Conservation (phyloP, 2,797 vertebrate species). For the Rhabdomys pumilio region DNA sequence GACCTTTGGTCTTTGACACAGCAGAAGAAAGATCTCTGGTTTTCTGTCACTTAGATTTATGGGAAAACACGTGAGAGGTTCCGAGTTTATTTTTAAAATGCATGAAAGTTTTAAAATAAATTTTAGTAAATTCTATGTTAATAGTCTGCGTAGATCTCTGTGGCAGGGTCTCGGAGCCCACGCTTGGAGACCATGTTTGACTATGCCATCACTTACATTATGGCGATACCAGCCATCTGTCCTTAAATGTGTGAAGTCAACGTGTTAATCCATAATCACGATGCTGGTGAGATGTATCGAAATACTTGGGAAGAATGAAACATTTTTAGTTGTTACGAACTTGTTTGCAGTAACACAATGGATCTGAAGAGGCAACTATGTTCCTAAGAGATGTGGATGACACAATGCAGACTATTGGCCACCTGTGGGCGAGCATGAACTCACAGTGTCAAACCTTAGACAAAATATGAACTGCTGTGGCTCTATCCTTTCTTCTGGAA, state of each 20-base stretch:
- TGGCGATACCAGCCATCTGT: constrained; percentile 74
- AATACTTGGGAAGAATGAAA: constrained; percentile 75
- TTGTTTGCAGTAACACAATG: constrained; percentile 60
- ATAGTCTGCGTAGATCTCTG: constrained; percentile 72
- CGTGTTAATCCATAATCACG: constrained; percentile 65
- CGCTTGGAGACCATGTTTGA: constrained; percentile 73
- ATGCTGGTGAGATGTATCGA: constrained; percentile 65
- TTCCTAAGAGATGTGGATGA: not conserved
- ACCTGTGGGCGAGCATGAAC: not conserved
- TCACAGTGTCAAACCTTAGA: not conserved
- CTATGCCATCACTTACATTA: constrained; percentile 62
- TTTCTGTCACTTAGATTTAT: constrained; percentile 64
- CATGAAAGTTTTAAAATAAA: constrained; percentile 79
- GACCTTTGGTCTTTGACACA: not conserved
- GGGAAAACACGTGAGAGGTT: constrained; percentile 69
- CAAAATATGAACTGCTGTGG: not conserved
- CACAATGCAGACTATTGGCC: not conserved
- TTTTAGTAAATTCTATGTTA: constrained; percentile 71
- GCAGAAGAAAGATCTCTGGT: constrained; percentile 16
- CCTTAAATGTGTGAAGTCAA: constrained; percentile 67
- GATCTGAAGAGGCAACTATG: constrained; percentile 34
- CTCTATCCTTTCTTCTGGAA: constrained; percentile 36
- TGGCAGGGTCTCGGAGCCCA: constrained; percentile 62
- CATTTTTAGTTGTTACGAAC: constrained; percentile 72
- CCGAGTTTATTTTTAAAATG: constrained; percentile 74